phyloP scores from a whole-genome alignment of 1,140 invertebrate genomes.

The Saxidomus purpurata region DNA sequence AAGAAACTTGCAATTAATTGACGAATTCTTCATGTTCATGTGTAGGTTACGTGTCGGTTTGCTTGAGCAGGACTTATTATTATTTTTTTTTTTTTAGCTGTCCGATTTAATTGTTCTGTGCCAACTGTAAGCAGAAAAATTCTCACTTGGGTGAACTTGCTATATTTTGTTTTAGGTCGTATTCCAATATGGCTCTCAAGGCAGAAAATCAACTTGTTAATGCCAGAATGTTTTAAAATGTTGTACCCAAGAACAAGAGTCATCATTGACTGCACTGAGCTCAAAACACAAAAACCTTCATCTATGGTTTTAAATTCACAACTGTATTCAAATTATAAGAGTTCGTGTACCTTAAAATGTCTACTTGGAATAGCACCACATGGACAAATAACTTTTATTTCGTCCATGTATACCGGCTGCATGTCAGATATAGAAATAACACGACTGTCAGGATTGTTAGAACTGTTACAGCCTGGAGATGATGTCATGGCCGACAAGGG shows the following conservation, averaged over 20 bases:
- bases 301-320: too few species aligned
- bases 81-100: too few species aligned
- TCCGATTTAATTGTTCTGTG: conserved; percentile 59
- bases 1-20: too few species aligned
- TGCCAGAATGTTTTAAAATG: conserved; percentile 83
- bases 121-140: conserved; percentile 73
- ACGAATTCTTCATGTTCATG: too few species aligned
- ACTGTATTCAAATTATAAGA: too few species aligned
- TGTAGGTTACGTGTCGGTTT: too few species aligned
- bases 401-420: conserved; percentile 55
- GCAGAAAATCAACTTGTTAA: conserved; percentile 87
- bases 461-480: conserved; percentile 57
- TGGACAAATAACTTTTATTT: conserved; percentile 64
- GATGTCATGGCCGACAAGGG: too few species aligned
- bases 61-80: too few species aligned
- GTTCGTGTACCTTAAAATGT: too few species aligned
- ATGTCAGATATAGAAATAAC: conserved; percentile 68
- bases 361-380: conserved; percentile 67
- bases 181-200: conserved; percentile 60
- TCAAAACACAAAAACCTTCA: too few species aligned
- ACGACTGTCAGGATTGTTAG: conserved; percentile 39
- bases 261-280: conserved; percentile 65
- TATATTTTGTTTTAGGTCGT: conserved; percentile 61
- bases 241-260: too few species aligned
- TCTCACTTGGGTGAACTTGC: conserved; percentile 66